Conservation (phyloP, 2,113 vertebrate genomes). For the Epinephelus lanceolatus region DNA sequence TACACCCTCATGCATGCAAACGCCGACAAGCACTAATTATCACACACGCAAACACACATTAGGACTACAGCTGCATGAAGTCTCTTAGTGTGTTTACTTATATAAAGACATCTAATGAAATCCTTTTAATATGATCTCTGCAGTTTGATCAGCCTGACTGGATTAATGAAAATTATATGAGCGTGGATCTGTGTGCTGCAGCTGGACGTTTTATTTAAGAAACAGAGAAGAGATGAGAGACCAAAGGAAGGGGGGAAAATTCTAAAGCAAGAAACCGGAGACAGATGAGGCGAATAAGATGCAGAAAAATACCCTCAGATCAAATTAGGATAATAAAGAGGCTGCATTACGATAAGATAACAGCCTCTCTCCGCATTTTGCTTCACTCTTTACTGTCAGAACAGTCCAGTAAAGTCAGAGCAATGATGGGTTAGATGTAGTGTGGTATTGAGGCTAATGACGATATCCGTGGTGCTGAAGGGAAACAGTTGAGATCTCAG, state of each 20-base stretch:
- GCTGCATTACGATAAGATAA: not conserved
- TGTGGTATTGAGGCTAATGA: not conserved
- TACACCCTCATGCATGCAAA: not conserved
- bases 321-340: not conserved
- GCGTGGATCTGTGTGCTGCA: not conserved
- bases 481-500: not conserved
- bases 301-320: not conserved
- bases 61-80: not conserved
- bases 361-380: too few relatives aligned
- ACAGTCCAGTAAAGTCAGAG: not conserved
- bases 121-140: too few relatives aligned
- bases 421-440: not conserved
- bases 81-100: not conserved
- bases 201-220: not conserved
- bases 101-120: too few relatives aligned
- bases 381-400: not conserved
- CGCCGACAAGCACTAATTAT: not conserved
- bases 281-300: not conserved
- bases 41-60: constrained; percentile 8
- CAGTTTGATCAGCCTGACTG: not conserved
- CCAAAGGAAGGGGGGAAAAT: too few relatives aligned
- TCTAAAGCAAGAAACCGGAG: not conserved
- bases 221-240: not conserved
- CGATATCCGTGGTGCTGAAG: constrained; percentile 38
- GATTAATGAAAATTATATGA: not conserved